Conservation (phyloP, 2,888 invertebrate species). For the Pachliopta kotzebuea region DNA sequence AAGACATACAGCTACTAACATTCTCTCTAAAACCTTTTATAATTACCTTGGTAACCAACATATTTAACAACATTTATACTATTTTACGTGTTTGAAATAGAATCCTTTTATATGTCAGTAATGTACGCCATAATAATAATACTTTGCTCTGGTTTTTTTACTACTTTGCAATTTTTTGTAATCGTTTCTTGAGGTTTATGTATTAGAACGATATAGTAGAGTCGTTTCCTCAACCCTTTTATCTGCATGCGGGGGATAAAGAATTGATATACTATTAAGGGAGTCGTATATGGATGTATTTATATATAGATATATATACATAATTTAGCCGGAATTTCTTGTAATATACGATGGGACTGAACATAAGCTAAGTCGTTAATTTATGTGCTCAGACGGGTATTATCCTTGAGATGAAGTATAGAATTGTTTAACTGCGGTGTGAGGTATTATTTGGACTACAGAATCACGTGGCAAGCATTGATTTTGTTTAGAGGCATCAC, state of each 20-base stretch:
- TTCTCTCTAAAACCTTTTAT: too few species aligned
- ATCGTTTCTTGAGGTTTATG: too few species aligned
- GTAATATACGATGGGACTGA: background rate
- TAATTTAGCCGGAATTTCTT: background rate
- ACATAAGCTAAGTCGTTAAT: slow-evolving; percentile 20
- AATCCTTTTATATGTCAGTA: too few species aligned
- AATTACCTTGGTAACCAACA: too few species aligned
- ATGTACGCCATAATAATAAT: too few species aligned
- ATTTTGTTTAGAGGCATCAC: slow-evolving; percentile 26
- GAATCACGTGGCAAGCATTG: slow-evolving; percentile 34
- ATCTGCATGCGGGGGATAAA: background rate
- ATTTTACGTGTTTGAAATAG: too few species aligned
- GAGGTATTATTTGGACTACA: slow-evolving; percentile 32
- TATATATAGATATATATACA: slow-evolving; percentile 2
- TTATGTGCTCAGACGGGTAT: slow-evolving; percentile 19
- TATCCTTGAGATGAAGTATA: slow-evolving; percentile 26
- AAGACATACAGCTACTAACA: too few species aligned
- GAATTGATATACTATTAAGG: background rate
- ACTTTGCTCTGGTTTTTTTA: too few species aligned
- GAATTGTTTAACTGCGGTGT: slow-evolving; percentile 19
- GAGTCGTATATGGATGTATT: background rate
- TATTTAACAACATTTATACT: too few species aligned
- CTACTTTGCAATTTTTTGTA: too few species aligned
- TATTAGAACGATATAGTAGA: background rate
- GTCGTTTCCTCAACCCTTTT: background rate